Percentiles rank a stretch among this genome's conserved stretches.
phyloP scores from a whole-genome alignment of 2,888 invertebrate genomes.

The Neria commutata region DNA sequence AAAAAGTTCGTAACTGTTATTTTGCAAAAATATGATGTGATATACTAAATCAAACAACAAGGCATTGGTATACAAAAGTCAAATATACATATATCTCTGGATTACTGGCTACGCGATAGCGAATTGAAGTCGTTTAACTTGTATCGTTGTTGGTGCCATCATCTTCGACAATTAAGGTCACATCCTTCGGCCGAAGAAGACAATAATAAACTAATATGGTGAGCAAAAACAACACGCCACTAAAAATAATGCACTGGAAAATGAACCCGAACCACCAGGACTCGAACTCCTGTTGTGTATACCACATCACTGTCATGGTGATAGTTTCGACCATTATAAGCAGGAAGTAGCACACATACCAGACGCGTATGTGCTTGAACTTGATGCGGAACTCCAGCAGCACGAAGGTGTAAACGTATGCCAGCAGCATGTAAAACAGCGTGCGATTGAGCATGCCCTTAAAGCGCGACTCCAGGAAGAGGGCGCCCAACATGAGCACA shows the following conservation, averaged over 20 bases:
- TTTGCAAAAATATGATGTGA: constrained; percentile 26
- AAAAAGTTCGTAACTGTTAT: too few species aligned
- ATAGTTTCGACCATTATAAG: constrained; percentile 72
- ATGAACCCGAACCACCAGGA: constrained; percentile 76
- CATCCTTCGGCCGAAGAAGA: constrained; percentile 69
- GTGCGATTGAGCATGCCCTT: constrained; percentile 64
- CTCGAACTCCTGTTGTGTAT: constrained; percentile 64
- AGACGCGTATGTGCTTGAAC: constrained; percentile 74
- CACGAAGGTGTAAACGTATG: constrained; percentile 76
- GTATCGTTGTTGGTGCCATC: constrained; percentile 17
- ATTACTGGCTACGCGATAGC: constrained; percentile 25
- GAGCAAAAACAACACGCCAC: constrained; percentile 67
- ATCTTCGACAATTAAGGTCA: constrained; percentile 61
- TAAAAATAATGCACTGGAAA: constrained; percentile 68
- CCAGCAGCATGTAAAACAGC: constrained; percentile 73
- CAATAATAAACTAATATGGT: constrained; percentile 71
- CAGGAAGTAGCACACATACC: constrained; percentile 73
- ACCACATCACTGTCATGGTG: constrained; percentile 75
- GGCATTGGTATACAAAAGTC: constrained; percentile 19
- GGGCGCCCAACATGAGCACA: constrained; percentile 68
- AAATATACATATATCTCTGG: constrained; percentile 28
- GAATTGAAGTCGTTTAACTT: constrained; percentile 8
- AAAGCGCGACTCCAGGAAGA: constrained; percentile 70
- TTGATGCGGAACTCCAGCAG: constrained; percentile 80
- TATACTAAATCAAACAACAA: constrained; percentile 18